Percentiles rank a stretch among this genome's conserved stretches.
Conservation (phyloP, 1,140 invertebrate genomes). For the Cydia strobilella region DNA sequence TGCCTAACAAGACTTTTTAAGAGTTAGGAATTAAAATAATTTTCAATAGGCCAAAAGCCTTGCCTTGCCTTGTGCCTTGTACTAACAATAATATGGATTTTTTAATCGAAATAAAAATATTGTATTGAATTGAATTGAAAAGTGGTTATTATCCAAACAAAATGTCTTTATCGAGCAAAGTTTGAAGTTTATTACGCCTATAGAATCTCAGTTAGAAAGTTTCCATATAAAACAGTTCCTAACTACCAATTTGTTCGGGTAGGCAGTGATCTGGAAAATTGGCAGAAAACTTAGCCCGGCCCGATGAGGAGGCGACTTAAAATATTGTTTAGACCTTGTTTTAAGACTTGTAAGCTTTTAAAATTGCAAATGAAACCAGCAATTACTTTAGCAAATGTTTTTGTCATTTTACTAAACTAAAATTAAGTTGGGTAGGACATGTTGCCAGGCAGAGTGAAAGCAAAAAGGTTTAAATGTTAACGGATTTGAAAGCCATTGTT, state of each 20-base stretch:
- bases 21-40: neutral
- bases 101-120: too few relatives aligned
- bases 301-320: neutral
- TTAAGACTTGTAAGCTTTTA: neutral
- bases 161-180: constrained; percentile 23
- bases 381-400: too few relatives aligned
- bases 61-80: too few relatives aligned
- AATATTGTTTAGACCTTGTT: constrained; percentile 18
- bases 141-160: neutral
- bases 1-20: neutral
- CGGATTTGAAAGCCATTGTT: too few relatives aligned
- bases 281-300: constrained; percentile 34
- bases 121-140: too few relatives aligned
- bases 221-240: constrained; percentile 49
- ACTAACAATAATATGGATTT: too few relatives aligned
- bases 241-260: constrained; percentile 47
- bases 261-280: constrained; percentile 50
- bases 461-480: too few relatives aligned
- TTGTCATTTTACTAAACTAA: too few relatives aligned
- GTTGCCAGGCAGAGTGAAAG: too few relatives aligned
- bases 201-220: constrained; percentile 38
- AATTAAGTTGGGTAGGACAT: too few relatives aligned
- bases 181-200: constrained; percentile 25
- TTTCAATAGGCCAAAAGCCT: constrained; percentile 10
- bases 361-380: neutral